These are phyloP conservation scores for Sinocyclocheilus rhinocerous DNA, from an alignment of 2,113 vertebrate genomes.

Conservation along the genomic window DNA sequence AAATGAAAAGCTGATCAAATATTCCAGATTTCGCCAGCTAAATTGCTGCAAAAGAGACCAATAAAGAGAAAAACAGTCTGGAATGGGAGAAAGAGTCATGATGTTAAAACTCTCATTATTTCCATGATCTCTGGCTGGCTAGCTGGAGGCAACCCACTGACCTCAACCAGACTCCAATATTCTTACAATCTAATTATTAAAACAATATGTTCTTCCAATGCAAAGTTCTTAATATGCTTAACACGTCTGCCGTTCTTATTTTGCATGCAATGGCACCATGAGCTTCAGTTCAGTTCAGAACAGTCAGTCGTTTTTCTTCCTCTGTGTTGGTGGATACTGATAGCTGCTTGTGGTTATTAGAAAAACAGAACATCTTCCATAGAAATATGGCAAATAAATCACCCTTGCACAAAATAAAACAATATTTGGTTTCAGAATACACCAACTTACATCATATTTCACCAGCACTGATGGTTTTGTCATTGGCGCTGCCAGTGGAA, in stretches of 20 bases:
- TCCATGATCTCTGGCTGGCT: slow-evolving; percentile 46
- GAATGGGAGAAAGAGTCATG: slow-evolving; percentile 27
- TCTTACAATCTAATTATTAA: slow-evolving; percentile 23
- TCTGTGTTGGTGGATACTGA: neutral
- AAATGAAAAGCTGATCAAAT: slow-evolving; percentile 45
- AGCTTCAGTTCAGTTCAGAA: slow-evolving; percentile 24
- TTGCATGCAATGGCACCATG: slow-evolving; percentile 3
- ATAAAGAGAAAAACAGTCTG: slow-evolving; percentile 24
- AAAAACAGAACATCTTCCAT: slow-evolving; percentile 26
- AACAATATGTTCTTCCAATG: slow-evolving; percentile 29
- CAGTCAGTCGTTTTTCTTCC: slow-evolving; percentile 7
- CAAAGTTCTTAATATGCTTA: slow-evolving; percentile 37
- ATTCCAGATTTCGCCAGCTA: slow-evolving; percentile 32
- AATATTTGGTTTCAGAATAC: neutral
- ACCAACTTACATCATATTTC: slow-evolving; percentile 30
- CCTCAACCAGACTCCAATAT: slow-evolving; percentile 39
- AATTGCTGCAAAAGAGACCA: neutral
- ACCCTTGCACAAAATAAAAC: slow-evolving; percentile 45
- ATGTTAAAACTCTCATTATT: slow-evolving; percentile 50
- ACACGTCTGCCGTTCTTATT: slow-evolving; percentile 1
- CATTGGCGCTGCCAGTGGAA: slow-evolving; percentile 37
- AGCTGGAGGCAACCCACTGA: slow-evolving; percentile 30
- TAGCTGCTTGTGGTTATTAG: slow-evolving; percentile 20
- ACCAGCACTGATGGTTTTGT: slow-evolving; percentile 31
- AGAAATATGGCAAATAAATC: slow-evolving; percentile 29